These are phyloP conservation scores for Chelon labrosus DNA, from an alignment of 2,797 vertebrate species.

Conservation along the genomic window DNA sequence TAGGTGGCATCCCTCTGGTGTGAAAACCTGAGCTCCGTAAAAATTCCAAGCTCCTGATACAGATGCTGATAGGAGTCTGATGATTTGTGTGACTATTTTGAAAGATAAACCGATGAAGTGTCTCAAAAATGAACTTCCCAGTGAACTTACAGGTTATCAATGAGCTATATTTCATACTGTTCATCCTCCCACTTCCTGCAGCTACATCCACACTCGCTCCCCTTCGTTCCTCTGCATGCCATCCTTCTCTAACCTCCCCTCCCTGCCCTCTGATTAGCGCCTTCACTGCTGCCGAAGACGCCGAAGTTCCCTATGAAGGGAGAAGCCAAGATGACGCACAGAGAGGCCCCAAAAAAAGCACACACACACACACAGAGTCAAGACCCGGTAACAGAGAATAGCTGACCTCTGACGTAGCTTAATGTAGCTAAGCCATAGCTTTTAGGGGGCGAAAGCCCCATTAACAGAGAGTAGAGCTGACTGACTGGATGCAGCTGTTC, in stretches of 20 bases:
- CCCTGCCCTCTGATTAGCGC: background rate
- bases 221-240: constrained; percentile 2
- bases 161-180: constrained; percentile 6
- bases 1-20: background rate
- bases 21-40: constrained; percentile 2
- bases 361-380: constrained; percentile 30
- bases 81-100: constrained; percentile 28
- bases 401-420: constrained; percentile 66
- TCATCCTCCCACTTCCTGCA: constrained; percentile 15
- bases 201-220: background rate
- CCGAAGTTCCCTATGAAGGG: constrained; percentile 21
- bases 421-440: constrained; percentile 60
- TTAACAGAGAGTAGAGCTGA: constrained; percentile 48
- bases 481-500: constrained; percentile 74
- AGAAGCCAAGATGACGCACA: constrained; percentile 26
- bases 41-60: constrained; percentile 29
- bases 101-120: constrained; percentile 37
- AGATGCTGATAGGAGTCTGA: constrained; percentile 10
- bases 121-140: constrained; percentile 24
- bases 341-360: constrained; percentile 13
- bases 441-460: constrained; percentile 24
- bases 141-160: constrained; percentile 22
- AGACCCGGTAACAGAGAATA: constrained; percentile 56
- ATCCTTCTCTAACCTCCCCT: constrained; percentile 9
- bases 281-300: constrained; percentile 30